phyloP scores from a whole-genome alignment of 2,888 invertebrate genomes.

The Ennomos erosarius region DNA sequence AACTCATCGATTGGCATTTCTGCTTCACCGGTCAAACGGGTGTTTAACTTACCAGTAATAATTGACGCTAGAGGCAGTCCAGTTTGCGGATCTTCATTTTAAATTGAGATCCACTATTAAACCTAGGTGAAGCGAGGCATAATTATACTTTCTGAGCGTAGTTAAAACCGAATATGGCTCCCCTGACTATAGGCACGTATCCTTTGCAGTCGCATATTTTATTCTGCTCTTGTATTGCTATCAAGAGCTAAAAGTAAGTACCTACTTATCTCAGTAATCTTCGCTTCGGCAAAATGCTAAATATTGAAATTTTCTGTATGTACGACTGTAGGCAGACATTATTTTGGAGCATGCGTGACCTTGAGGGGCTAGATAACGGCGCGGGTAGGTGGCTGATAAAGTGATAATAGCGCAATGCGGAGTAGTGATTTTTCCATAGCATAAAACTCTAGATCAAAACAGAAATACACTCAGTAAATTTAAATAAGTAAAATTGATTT shows the following conservation, averaged over 20 bases:
- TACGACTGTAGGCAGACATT: conserved; percentile 43
- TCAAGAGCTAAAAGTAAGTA: conserved; percentile 20
- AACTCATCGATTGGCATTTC: conserved; percentile 37
- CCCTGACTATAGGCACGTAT: conserved; percentile 22
- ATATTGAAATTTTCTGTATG: conserved; percentile 37
- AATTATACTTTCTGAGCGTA: conserved; percentile 26
- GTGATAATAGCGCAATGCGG: conserved; percentile 62
- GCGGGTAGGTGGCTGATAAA: conserved; percentile 62
- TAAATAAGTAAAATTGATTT: too few species aligned
- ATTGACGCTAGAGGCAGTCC: conserved; percentile 40
- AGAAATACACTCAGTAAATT: too few species aligned
- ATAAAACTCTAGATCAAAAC: too few species aligned
- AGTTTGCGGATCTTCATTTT: conserved; percentile 36
- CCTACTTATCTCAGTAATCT: conserved; percentile 29
- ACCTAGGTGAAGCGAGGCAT: conserved; percentile 24
- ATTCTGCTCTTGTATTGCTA: conserved; percentile 11
- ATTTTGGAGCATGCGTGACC: conserved; percentile 52
- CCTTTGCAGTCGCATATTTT: conserved; percentile 8
- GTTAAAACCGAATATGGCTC: conserved; percentile 18
- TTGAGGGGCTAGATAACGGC: conserved; percentile 62
- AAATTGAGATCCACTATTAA: conserved; percentile 38
- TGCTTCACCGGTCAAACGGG: conserved; percentile 39
- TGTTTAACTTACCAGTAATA: conserved; percentile 38
- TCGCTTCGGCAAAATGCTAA: conserved; percentile 31
- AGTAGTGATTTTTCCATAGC: conserved; percentile 37